These are phyloP conservation scores for Etheostoma nigrum DNA, from an alignment of 2,797 vertebrate genomes.

Conservation along the genomic window DNA sequence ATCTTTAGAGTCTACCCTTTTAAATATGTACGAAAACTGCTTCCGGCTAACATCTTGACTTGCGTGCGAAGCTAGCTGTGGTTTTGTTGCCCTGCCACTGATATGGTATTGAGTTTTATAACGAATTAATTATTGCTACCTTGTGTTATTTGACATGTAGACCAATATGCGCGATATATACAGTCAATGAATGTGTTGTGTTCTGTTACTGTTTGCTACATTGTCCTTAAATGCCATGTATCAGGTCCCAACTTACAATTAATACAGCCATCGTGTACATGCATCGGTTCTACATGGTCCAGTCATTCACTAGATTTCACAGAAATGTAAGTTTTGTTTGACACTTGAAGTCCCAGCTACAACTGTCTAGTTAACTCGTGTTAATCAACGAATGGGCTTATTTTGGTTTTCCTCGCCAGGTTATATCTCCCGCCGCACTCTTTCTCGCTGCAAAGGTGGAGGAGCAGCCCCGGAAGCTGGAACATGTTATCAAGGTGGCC, in stretches of 20 bases:
- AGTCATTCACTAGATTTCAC: conserved; percentile 94
- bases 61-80: not conserved
- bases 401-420: conserved; percentile 68
- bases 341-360: not conserved
- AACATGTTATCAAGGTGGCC: conserved; percentile 95
- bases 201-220: not conserved
- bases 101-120: not conserved
- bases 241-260: conserved; percentile 94
- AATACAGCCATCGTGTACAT: conserved; percentile 97
- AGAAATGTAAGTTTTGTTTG: conserved; percentile 88
- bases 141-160: not conserved
- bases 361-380: accelerated
- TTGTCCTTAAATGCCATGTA: conserved; percentile 80
- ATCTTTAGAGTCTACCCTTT: accelerated
- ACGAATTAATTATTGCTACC: not conserved
- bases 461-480: conserved; percentile 94
- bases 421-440: conserved; percentile 91
- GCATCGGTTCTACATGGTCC: conserved; percentile 98
- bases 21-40: not conserved
- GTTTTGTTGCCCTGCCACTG: conserved; percentile 10
- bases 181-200: not conserved
- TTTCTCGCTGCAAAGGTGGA: conserved; percentile 96
- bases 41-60: conserved; percentile 19
- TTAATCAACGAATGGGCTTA: not conserved
- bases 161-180: accelerated